These are phyloP conservation scores for Diarsia brunnea DNA, from an alignment of 2,888 invertebrate species.

Conservation along the genomic window DNA sequence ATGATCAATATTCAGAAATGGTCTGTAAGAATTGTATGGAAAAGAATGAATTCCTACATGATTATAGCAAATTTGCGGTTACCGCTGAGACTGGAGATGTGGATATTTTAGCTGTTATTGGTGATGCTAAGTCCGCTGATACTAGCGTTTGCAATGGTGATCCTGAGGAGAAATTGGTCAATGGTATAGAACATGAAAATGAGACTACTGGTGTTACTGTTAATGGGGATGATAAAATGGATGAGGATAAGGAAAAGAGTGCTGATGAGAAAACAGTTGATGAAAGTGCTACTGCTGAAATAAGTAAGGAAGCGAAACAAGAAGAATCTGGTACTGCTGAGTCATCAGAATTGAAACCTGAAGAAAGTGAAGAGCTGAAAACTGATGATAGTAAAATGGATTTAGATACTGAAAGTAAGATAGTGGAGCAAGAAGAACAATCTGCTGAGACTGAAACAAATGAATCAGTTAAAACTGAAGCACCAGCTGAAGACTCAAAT, in stretches of 20 bases:
- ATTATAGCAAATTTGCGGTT: slow-evolving; percentile 91
- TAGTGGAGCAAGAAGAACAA: slow-evolving; percentile 25
- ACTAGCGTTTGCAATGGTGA: slow-evolving; percentile 63
- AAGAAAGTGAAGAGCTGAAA: slow-evolving; percentile 19
- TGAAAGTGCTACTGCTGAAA: slow-evolving; percentile 22
- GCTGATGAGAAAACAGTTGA: background rate
- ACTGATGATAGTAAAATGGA: slow-evolving; percentile 18
- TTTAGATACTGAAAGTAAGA: slow-evolving; percentile 19
- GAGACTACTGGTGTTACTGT: slow-evolving; percentile 1
- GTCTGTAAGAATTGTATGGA: slow-evolving; percentile 95
- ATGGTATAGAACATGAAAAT: slow-evolving; percentile 26
- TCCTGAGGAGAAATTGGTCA: slow-evolving; percentile 37
- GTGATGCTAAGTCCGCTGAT: slow-evolving; percentile 51
- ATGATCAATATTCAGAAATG: slow-evolving; percentile 94
- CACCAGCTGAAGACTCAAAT: slow-evolving; percentile 6
- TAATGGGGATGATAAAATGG: slow-evolving; percentile 36
- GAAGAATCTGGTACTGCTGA: slow-evolving; percentile 9
- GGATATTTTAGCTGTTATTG: slow-evolving; percentile 71
- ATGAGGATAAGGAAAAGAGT: slow-evolving; percentile 23
- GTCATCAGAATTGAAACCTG: slow-evolving; percentile 28
- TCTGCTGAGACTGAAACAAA: slow-evolving; percentile 24
- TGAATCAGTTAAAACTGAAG: slow-evolving; percentile 8
- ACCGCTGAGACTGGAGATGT: slow-evolving; percentile 76
- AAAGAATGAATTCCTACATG: slow-evolving; percentile 93
- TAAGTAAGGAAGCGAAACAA: slow-evolving; percentile 13